Percentiles rank a stretch among this genome's conserved stretches.
These are phyloP conservation scores for Torymus aiolomorphi DNA, from an alignment of 2,888 invertebrate genomes.

Conservation along the genomic window DNA sequence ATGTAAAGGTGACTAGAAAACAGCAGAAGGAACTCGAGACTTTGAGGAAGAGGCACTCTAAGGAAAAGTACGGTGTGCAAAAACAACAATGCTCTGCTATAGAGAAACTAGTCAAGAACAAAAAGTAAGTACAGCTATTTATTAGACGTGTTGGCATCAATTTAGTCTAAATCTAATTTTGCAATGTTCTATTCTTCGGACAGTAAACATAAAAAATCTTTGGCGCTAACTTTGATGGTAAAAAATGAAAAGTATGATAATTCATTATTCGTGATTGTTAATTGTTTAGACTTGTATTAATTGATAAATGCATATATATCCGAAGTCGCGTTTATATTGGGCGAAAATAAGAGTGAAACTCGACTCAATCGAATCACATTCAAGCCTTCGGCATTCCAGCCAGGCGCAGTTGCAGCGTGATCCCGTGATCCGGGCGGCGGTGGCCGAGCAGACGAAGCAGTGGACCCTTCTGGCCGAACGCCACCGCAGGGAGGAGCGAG, in stretches of 20 bases:
- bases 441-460: slow-evolving; percentile 93
- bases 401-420: slow-evolving; percentile 89
- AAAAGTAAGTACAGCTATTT: slow-evolving; percentile 81
- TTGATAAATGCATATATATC: too few relatives aligned
- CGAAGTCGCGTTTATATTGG: too few relatives aligned
- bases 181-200: slow-evolving; percentile 2
- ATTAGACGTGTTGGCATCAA: background rate
- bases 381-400: slow-evolving; percentile 75
- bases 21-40: slow-evolving; percentile 97
- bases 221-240: background rate
- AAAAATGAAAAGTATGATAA: background rate
- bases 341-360: too few relatives aligned
- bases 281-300: too few relatives aligned
- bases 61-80: slow-evolving; percentile 69
- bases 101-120: slow-evolving; percentile 95
- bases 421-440: slow-evolving; percentile 86
- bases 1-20: slow-evolving; percentile 93
- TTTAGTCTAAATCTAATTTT: too few relatives aligned
- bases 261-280: background rate
- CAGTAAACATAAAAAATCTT: background rate
- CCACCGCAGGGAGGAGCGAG: slow-evolving; percentile 90
- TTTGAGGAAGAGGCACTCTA: slow-evolving; percentile 88
- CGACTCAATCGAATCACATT: background rate
- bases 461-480: slow-evolving; percentile 94
- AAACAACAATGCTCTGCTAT: slow-evolving; percentile 93